These are phyloP conservation scores for Zaprionus lineosus DNA, from an alignment of 2,888 invertebrate species.

Conservation along the genomic window DNA sequence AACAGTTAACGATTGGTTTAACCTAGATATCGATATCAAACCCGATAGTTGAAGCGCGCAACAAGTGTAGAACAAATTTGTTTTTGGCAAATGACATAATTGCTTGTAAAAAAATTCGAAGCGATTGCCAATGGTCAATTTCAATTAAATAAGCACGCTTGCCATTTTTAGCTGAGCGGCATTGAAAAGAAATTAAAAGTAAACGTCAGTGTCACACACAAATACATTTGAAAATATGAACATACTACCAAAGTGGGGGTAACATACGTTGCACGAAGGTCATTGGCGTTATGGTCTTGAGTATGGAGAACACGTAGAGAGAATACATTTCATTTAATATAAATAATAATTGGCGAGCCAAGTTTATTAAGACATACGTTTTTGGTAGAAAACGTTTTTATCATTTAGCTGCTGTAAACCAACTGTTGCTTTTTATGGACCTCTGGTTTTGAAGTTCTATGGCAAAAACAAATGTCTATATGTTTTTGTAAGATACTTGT, in stretches of 20 bases:
- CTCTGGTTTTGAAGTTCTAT: conserved; percentile 12
- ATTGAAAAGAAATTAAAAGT: conserved; percentile 82
- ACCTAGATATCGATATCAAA: conserved; percentile 37
- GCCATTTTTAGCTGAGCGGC: conserved; percentile 70
- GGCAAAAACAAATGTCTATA: conserved; percentile 15
- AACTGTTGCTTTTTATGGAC: conserved; percentile 51
- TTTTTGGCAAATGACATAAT: conserved; percentile 67
- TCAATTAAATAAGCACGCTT: conserved; percentile 52
- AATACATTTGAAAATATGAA: conserved; percentile 30
- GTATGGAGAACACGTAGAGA: conserved; percentile 36
- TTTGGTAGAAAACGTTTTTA: conserved; percentile 55
- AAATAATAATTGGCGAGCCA: conserved; percentile 64
- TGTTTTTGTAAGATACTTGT: background rate
- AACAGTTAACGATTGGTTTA: conserved; percentile 18
- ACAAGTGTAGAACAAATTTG: conserved; percentile 34
- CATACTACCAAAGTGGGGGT: conserved; percentile 45
- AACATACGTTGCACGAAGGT: conserved; percentile 44
- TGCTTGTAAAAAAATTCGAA: conserved; percentile 58
- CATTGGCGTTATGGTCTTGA: conserved; percentile 50
- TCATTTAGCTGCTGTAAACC: conserved; percentile 39
- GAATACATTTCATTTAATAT: conserved; percentile 52
- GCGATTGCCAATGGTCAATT: conserved; percentile 56
- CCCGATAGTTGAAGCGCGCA: conserved; percentile 22
- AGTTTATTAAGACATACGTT: conserved; percentile 50
- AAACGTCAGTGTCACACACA: conserved; percentile 59